Base-by-base conservation (phyloP, 2,888 invertebrate genomes). In the Gandaritis pyraliata region DNA sequence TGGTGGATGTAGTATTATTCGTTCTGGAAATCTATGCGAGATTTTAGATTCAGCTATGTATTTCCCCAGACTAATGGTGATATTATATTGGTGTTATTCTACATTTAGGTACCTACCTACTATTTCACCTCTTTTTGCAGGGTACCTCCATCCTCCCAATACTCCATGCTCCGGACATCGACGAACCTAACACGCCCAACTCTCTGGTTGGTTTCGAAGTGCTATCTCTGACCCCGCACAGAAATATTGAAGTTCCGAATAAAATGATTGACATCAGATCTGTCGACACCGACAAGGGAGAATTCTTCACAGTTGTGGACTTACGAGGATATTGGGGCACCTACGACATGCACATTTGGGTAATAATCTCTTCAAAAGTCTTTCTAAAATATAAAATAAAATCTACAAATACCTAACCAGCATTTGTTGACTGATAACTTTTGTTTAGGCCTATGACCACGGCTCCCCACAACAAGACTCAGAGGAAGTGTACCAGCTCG, bases 291-390 rank as follows among this genome's bases (percentile, higher is more conserved):
- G 74, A 83, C 10, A 85, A 83, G 39, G 93, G 90, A 5, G 86
- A 90, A 58, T 79, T 94, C 7, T 80, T 83, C 65, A 87, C 93
- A 0, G 73, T 75, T 0, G 80, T 84, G 70, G 80, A 88, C 64
- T 75, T 95, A 33, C 85, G 78, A 68, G 93, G 93, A 0, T 93
- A 87, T 72, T 94, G 94, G 90, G 95, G 95, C 36, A 87, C 87
- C 1, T 94, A 94, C 76, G 77, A 75, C 11, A 81, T 95, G 54
- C 81, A 82, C 63, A 87, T 95, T 41, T 66, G 77, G 80, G 94
- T 94, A 78, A 81, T 36, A 4, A 30, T 2, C 7, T 38, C n/a
- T n/a, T n/a, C 6, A 38, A 12, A n/a, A 39, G n/a, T 39, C 2
- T n/a, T 12, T 39, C 38, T 5, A 13, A 41, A 41, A 41, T 5